phyloP scores from a whole-genome alignment of 2,113 vertebrate genomes.

The Propithecus coquereli region DNA sequence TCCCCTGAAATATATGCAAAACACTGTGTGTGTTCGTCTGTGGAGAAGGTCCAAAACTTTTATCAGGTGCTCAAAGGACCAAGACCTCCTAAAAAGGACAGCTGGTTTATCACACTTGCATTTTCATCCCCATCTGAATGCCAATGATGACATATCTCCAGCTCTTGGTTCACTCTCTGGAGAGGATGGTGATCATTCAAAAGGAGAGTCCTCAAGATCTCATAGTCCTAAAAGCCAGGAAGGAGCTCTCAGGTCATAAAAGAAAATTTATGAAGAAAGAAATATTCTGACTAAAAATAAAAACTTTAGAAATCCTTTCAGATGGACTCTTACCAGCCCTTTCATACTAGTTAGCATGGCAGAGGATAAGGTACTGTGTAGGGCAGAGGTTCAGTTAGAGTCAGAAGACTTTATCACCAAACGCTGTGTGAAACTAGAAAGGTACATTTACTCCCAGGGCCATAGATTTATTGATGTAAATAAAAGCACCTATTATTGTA shows the following conservation, averaged over 20 bases:
- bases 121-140: neutral
- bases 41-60: neutral
- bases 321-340: neutral
- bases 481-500: neutral
- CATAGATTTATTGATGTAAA: neutral
- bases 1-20: neutral
- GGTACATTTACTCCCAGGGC: neutral
- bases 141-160: neutral
- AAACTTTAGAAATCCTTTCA: neutral
- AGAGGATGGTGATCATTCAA: neutral
- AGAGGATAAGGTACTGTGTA: neutral
- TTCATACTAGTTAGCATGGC: neutral
- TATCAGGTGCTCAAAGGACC: neutral
- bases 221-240: neutral
- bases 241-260: neutral
- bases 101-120: neutral
- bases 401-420: constrained; percentile 30
- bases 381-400: neutral
- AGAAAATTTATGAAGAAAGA: neutral
- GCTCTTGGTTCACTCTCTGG: neutral
- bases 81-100: neutral
- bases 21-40: neutral
- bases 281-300: neutral
- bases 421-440: neutral
- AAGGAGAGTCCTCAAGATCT: neutral